Evolutionary conservation across 2,797 vertebrate genomes (phyloP), one percentile per base, ranked within the genome.

Genomic region (Serranus cabrilla): DNA sequence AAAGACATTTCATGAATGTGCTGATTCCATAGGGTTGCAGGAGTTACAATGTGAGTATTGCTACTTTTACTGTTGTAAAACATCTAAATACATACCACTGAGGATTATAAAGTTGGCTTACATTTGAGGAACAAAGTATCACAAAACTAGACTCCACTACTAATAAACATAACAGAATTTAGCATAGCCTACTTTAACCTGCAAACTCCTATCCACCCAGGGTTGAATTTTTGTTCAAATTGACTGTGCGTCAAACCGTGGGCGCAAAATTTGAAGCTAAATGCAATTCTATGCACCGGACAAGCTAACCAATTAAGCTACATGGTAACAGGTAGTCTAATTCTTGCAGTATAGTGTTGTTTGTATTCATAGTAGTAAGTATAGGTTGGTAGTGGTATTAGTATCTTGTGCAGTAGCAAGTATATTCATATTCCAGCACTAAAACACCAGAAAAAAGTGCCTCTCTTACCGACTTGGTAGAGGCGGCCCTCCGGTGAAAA

Each of bases 401-500:
- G 20, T 37, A 0, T 11, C 23, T 7, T 14, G 21, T n/a, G 5
- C 21, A 21, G 5, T 42, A 18, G 4, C 3, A 25, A 5, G 12
- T 39, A 13, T 2, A 27, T 6, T 1, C 0, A 16, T 5, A 17
- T 21, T 43, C 0, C n/a, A 2, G 11, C 1, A 5, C 12, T 17
- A 5, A 57, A 43, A 34, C 39, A 17, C 16, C 4, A 2, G 7
- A 3, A 0, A 21, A 56, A 58, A 27, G 23, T 0, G 42, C 42
- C 78, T 92, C 43, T 60, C 88, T 91, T 75, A 96, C 95, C 95
- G 78, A 96, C 95, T 96, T 96, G 95, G 86, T 96, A 96, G 16
- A 96, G 93, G 11, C 95, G 93, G 59, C 95, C 95, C 59, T 96
- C 95, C 0, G 95, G 95, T 3, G 95, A 96, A n/a, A 96, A 96